Evolutionary conservation across 2,113 vertebrate genomes (phyloP).

Genomic region (Amphilophus citrinellus): DNA sequence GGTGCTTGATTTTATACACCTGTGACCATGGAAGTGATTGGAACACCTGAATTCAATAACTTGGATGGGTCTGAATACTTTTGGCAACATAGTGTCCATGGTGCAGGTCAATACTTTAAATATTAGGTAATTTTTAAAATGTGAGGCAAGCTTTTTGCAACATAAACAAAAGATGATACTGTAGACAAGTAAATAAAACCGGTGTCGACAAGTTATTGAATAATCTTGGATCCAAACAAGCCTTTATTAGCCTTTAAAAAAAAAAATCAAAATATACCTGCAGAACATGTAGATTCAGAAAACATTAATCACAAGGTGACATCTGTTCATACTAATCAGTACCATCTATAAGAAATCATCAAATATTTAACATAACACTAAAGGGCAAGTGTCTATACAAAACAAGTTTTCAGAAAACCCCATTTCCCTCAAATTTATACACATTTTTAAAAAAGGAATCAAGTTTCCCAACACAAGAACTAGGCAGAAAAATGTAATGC

Average conservation of each 20-base stretch:
- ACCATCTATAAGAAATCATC: background rate
- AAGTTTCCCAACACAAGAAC: background rate
- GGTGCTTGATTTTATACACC: too few relatives aligned
- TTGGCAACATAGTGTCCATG: too few relatives aligned
- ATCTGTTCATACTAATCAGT: background rate
- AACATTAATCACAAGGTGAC: conserved; percentile 16
- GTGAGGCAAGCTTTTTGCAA: too few relatives aligned
- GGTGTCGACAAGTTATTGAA: background rate
- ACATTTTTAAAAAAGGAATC: background rate
- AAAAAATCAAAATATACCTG: conserved; percentile 29
- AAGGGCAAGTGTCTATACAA: background rate
- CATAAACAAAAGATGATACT: background rate
- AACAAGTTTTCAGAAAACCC: conserved; percentile 3
- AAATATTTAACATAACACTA: conserved; percentile 22
- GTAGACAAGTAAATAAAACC: background rate
- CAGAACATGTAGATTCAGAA: conserved; percentile 2
- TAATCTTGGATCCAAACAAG: background rate
- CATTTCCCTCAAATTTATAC: conserved; percentile 15
- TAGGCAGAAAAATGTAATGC: background rate
- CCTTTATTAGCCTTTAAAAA: conserved; percentile 50
- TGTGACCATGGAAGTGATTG: too few relatives aligned
- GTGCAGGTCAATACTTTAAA: too few relatives aligned
- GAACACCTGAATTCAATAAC: too few relatives aligned
- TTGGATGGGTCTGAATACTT: too few relatives aligned
- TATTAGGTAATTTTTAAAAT: too few relatives aligned